A percentile compares a stretch with the other conserved stretches of the same genome.
Conservation (phyloP, 1,140 invertebrate genomes). For the Phthorimaea operculella region DNA sequence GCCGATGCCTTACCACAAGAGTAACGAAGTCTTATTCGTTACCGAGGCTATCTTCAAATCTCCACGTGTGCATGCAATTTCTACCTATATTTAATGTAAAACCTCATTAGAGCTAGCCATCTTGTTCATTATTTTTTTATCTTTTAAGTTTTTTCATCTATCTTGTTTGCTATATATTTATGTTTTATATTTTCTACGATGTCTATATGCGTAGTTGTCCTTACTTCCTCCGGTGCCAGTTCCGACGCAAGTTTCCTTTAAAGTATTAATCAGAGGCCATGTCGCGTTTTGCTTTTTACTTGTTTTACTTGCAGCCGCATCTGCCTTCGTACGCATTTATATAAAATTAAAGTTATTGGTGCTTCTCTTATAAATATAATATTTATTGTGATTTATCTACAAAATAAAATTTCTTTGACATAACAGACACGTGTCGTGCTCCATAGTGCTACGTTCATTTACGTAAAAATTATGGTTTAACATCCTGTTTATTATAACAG, state of each 20-base stretch:
- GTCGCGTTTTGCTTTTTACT: conserved; percentile 21
- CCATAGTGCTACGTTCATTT: no score
- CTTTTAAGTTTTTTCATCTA: neutral
- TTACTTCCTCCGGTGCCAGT: neutral
- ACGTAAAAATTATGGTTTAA: no score
- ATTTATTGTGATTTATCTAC: no score
- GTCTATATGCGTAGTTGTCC: neutral
- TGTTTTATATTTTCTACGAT: neutral
- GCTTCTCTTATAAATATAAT: no score
- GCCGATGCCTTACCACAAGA: no score
- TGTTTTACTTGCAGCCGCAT: conserved; percentile 33
- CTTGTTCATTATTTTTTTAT: neutral
- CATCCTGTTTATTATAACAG: no score
- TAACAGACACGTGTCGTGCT: no score
- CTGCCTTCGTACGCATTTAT: conserved; percentile 15
- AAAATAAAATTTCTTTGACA: no score
- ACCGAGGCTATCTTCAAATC: neutral
- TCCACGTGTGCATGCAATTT: neutral
- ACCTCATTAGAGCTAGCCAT: neutral
- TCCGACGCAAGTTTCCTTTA: conserved; percentile 40
- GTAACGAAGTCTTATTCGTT: no score
- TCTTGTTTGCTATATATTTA: neutral
- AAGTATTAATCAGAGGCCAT: conserved; percentile 43
- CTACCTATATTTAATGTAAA: neutral
- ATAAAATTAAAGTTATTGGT: neutral